Evolutionary conservation across 2,113 vertebrate genomes (phyloP), one percentile per base, ranked within the genome.

Genomic region (Pao palembangensis): DNA sequence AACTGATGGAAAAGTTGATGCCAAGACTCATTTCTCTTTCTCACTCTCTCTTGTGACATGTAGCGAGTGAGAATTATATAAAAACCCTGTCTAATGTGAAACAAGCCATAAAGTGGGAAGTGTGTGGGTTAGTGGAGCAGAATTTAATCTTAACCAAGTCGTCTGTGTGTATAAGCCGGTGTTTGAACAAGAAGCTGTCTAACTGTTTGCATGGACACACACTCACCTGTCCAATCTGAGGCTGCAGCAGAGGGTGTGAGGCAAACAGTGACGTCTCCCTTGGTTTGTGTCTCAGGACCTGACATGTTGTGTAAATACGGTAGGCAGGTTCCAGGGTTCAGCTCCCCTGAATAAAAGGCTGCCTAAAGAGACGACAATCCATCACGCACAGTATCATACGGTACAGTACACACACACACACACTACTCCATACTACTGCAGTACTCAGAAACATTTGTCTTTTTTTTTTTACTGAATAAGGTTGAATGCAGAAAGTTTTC

Each of bases 211-310:
- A 51, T 55, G 21, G 41, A 69, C 48, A 60, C 43, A 61, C 17
- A n/a, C 71, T 68, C 59, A 79, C 76, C 75, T 79, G 67, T 55
- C 23, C n/a, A 60, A 65, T 75, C 67, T 13, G 34, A 60, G 20
- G 50, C 53, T 64, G 1, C 38, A 56, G 46, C 20, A 58, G 73
- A 51, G 65, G 81, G 81, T 86, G 73, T 49, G 23, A 69, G 31
- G 41, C 28, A 66, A 21, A 41, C 52, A 73, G 53, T 25, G 58
- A 62, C 2, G 41, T 55, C 57, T 70, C 64, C 55, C 17, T 28
- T 23, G 41, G 25, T 70, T 13, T 60, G 53, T 63, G 54, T 71
- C 52, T 69, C 54, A 47, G 53, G 57, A 58, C 17, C 18, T 63
- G 73, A 70, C 78, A 64, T 25, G 51, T 58, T 59, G 58, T 58